Percentiles rank a stretch among this genome's conserved stretches.
Conservation (phyloP, 1,140 invertebrate genomes). For the Drosophila sp. region DNA sequence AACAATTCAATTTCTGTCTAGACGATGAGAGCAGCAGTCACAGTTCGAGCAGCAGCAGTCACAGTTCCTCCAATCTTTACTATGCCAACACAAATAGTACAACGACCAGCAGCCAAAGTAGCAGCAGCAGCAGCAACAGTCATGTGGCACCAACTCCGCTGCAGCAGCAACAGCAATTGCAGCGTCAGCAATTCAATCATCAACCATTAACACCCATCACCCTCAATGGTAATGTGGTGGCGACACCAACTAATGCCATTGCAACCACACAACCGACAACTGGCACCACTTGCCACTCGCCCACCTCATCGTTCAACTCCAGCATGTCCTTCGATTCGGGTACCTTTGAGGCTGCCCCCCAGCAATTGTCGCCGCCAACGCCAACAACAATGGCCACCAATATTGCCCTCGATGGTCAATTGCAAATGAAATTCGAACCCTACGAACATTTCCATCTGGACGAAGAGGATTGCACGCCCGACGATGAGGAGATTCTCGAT, state of each 20-base stretch:
- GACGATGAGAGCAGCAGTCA: conserved; percentile 84
- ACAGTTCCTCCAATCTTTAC: conserved; percentile 19
- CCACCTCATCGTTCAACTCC: conserved; percentile 92
- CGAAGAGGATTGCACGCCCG: conserved; percentile 88
- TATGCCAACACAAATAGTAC: conserved; percentile 16
- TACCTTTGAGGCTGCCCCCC: conserved; percentile 79
- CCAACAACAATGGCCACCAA: conserved; percentile 36
- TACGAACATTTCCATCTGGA: conserved; percentile 89
- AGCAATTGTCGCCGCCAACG: conserved; percentile 51
- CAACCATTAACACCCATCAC: conserved; percentile 63
- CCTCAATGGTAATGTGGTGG: conserved; percentile 51
- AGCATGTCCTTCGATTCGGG: conserved; percentile 86
- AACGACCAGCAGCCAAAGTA: conserved; percentile 85
- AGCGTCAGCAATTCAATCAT: conserved; percentile 66
- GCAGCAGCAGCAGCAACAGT: conserved; percentile 19
- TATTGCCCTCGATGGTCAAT: conserved; percentile 38
- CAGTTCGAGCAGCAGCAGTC: conserved; percentile 75
- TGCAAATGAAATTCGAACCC: conserved; percentile 85
- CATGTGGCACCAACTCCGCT: conserved; percentile 53
- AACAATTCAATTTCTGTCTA: conserved; percentile 61
- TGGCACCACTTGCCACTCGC: conserved; percentile 84
- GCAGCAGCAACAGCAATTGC: conserved; percentile 74
- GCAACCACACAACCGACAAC: not conserved
- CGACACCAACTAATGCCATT: not conserved
- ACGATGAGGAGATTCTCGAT: conserved; percentile 95